phyloP scores from a whole-genome alignment of 2,888 invertebrate genomes.

The Drosophila silvestris region DNA sequence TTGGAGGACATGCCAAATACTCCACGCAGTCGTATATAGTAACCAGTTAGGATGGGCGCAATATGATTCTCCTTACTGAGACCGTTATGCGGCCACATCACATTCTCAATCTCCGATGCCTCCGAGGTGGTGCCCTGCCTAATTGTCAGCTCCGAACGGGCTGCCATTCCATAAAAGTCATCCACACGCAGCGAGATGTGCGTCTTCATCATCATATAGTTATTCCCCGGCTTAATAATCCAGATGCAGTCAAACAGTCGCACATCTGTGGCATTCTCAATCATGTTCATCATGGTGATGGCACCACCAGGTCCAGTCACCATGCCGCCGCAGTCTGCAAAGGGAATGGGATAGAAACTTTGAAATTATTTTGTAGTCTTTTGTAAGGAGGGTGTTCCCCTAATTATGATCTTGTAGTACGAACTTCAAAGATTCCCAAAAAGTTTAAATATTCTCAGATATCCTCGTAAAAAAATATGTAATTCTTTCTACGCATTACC shows the following conservation, averaged over 20 bases:
- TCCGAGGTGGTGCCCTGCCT: slow-evolving; percentile 89
- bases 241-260: slow-evolving; percentile 90
- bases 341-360: not conserved
- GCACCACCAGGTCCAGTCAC: slow-evolving; percentile 90
- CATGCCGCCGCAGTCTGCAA: slow-evolving; percentile 89
- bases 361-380: not conserved
- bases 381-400: not conserved
- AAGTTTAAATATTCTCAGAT: no score
- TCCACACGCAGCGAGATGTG: slow-evolving; percentile 88
- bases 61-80: slow-evolving; percentile 87
- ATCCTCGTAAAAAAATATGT: no score
- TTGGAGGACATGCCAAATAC: slow-evolving; percentile 88
- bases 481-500: no score
- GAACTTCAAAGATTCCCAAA: no score
- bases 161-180: slow-evolving; percentile 88
- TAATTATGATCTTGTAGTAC: not conserved
- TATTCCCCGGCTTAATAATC: slow-evolving; percentile 89
- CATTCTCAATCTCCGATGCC: slow-evolving; percentile 87
- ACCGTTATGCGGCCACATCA: slow-evolving; percentile 86
- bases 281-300: slow-evolving; percentile 92
- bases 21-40: slow-evolving; percentile 89
- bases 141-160: slow-evolving; percentile 88
- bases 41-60: slow-evolving; percentile 88
- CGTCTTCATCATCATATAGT: slow-evolving; percentile 88
- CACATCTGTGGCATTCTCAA: slow-evolving; percentile 86